Conservation (phyloP, 2,888 invertebrate species). For the Stenodema calcarata region DNA sequence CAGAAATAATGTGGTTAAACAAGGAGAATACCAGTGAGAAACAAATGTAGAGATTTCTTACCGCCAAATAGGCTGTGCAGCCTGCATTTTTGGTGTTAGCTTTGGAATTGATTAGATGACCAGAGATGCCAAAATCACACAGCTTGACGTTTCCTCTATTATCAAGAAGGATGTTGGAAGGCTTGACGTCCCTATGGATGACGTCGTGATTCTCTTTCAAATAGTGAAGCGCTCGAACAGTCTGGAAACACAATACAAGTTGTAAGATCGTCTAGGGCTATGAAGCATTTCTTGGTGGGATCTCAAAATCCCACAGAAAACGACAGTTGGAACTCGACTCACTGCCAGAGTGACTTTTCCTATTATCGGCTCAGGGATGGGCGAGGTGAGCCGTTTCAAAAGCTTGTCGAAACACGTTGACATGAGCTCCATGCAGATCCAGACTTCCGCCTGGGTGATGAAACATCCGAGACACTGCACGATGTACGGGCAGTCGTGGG, state of each 20-base stretch:
- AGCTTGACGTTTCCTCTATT: conserved; percentile 94
- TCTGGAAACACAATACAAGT: conserved; percentile 65
- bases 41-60: conserved; percentile 65
- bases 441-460: conserved; percentile 95
- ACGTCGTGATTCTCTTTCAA: conserved; percentile 96
- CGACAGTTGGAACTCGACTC: conserved; percentile 61
- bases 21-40: no score
- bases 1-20: no score
- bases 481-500: conserved; percentile 95
- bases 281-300: neutral
- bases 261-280: neutral
- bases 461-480: conserved; percentile 98
- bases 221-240: conserved; percentile 95
- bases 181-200: conserved; percentile 98
- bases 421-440: conserved; percentile 99
- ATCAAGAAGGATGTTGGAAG: conserved; percentile 97
- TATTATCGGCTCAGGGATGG: conserved; percentile 95
- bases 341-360: conserved; percentile 98
- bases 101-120: conserved; percentile 95
- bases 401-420: conserved; percentile 98
- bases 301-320: neutral
- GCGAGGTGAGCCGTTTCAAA: conserved; percentile 80
- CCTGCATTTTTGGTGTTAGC: conserved; percentile 96
- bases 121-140: conserved; percentile 99
- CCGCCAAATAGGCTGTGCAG: conserved; percentile 99